Evolutionary conservation across 2,888 invertebrate species (phyloP).

Genomic region (Drosophila limbata): DNA sequence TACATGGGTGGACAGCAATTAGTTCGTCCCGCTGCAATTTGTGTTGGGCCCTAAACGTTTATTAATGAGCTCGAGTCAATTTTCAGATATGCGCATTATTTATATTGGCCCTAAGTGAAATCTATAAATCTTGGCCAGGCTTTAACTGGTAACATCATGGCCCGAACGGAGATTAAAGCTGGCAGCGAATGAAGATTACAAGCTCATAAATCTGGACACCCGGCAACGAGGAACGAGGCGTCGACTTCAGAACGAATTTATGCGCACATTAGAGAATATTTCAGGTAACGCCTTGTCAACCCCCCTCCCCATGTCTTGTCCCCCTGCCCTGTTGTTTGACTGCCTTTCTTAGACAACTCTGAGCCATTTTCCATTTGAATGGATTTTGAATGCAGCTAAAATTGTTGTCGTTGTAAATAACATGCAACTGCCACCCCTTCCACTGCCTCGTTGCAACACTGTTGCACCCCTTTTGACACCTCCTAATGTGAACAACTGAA

Average conservation of each 20-base stretch:
- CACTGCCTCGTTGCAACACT: slow-evolving; percentile 31
- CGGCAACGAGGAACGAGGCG: slow-evolving; percentile 21
- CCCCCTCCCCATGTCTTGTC: not conserved
- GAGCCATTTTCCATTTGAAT: slow-evolving; percentile 63
- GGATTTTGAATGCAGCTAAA: slow-evolving; percentile 40
- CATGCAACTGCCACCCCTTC: slow-evolving; percentile 32
- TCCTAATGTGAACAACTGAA: slow-evolving; percentile 2
- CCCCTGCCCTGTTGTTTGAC: not conserved
- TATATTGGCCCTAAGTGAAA: slow-evolving; percentile 37
- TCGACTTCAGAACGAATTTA: slow-evolving; percentile 44
- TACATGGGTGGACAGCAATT: slow-evolving; percentile 49
- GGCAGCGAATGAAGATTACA: slow-evolving; percentile 17
- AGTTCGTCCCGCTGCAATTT: slow-evolving; percentile 46
- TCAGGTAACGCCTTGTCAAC: slow-evolving; percentile 34
- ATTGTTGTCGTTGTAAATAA: slow-evolving; percentile 64
- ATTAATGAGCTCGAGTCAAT: slow-evolving; percentile 68
- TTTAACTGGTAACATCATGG: slow-evolving; percentile 42
- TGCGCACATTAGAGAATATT: slow-evolving; percentile 54
- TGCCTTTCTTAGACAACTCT: not conserved
- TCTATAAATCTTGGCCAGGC: slow-evolving; percentile 70
- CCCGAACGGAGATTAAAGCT: not conserved
- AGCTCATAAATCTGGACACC: slow-evolving; percentile 37
- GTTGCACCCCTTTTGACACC: slow-evolving; percentile 44
- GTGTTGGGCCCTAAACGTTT: slow-evolving; percentile 69
- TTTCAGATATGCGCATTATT: slow-evolving; percentile 53